phyloP scores from a whole-genome alignment of 2,113 vertebrate species.

The Agelaius phoeniceus region DNA sequence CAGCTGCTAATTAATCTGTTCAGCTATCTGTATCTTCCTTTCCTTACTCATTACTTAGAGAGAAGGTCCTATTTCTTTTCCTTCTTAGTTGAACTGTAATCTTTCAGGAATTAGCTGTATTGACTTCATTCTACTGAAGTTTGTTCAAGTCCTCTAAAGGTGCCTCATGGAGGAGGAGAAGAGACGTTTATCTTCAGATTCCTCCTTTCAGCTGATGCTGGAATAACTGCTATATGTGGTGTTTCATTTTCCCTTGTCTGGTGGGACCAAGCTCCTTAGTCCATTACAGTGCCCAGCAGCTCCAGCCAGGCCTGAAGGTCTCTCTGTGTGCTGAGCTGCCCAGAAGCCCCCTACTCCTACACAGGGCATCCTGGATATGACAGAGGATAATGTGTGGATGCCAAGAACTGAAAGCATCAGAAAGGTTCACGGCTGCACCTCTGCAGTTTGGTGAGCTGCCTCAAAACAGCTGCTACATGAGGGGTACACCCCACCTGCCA shows the following conservation, averaged over 20 bases:
- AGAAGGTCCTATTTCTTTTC: not conserved
- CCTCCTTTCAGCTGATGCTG: accelerated
- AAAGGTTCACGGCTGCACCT: too few relatives aligned
- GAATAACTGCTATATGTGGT: not conserved
- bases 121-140: not conserved
- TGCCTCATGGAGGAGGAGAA: not conserved
- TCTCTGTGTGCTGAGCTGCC: not conserved
- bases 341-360: not conserved
- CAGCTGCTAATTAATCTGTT: conserved; percentile 26
- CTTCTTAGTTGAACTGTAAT: not conserved
- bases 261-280: not conserved
- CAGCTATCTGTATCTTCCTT: not conserved
- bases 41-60: not conserved
- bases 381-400: accelerated
- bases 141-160: not conserved
- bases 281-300: not conserved
- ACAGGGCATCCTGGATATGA: too few relatives aligned
- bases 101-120: not conserved
- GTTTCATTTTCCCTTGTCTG: not conserved
- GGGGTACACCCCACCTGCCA: not conserved
- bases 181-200: not conserved
- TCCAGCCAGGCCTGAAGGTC: not conserved
- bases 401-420: not conserved
- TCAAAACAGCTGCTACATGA: not conserved
- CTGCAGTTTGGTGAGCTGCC: not conserved